Base-by-base conservation (phyloP, 2,113 vertebrate species). In the Prionailurus bengalensis region DNA sequence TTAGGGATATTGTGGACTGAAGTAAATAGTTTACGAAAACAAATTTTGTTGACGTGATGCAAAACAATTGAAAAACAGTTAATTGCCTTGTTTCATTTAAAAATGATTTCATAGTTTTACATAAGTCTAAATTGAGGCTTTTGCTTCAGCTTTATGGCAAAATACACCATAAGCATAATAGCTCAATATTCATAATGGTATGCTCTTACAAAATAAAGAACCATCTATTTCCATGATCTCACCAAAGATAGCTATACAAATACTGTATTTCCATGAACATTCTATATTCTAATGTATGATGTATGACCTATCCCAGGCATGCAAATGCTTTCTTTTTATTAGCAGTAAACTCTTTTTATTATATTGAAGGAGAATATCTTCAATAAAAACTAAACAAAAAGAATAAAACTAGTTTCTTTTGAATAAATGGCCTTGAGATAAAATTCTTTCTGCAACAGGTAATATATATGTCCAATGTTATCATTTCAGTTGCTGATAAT, bases 371-470 rank as follows among this genome's bases (percentile, higher is more conserved):
- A 95, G 17, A 87, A 45, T 91, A 71, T 48, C 23, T 55, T 85
- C 65, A 78, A 94, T 42, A 94, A 84, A 85, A 97, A 86, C 2
- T 27, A 91, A 98, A 86, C 9, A n/a, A 66, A 82, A 71, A 95
- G 31, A 85, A n/a, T 94, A 81, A 92, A 95, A 94, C 88, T 68
- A 25, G 21, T 94, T 96, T 96, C 76, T 93, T 95, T 45, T 94
- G 91, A 96, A 94, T 29, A 12, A 93, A 80, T 95, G 71, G 25
- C 21, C 39, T 36, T 61, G 45, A 3, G 58, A 95, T 96, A 45
- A 93, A 88, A 95, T 91, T 85, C 53, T 89, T 98, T 97, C 55
- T 66, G 0, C 1, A 88, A 88, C 12, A 96, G 29, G 16, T 84
- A 68, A 88, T 51, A 2, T 23, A 65, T 70, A 21, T 42, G 11